Evolutionary conservation across 2,888 invertebrate species (phyloP).

Genomic region (Morinoia aosen): DNA sequence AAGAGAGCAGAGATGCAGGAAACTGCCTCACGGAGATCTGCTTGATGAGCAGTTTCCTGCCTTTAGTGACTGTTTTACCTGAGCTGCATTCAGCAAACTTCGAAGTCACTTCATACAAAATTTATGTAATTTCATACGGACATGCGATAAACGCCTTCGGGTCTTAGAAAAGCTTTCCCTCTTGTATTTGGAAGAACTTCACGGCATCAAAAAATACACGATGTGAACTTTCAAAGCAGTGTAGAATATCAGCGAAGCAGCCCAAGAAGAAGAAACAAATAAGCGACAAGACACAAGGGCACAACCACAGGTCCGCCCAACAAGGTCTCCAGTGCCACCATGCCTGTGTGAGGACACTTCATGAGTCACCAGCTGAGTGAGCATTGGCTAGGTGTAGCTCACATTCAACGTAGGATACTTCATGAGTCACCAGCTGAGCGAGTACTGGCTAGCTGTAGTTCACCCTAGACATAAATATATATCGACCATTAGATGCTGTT

Average conservation of each 20-base stretch:
- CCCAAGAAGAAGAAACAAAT: background rate
- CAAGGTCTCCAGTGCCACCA: background rate
- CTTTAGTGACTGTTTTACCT: background rate
- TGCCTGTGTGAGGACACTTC: background rate
- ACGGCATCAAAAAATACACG: background rate
- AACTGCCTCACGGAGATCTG: background rate
- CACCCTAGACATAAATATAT: background rate
- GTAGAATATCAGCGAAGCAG: background rate
- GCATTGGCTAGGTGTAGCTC: background rate
- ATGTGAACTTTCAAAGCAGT: background rate
- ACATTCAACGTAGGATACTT: too few relatives aligned
- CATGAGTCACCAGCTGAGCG: background rate
- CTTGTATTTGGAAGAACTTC: background rate
- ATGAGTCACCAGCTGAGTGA: background rate
- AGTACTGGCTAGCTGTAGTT: background rate
- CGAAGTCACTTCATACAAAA: background rate
- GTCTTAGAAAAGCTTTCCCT: background rate
- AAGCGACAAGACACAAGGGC: background rate
- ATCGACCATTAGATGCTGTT: background rate
- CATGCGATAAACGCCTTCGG: background rate
- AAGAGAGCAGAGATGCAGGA: background rate
- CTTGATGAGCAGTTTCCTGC: background rate
- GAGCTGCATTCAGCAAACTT: background rate
- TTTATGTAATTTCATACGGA: background rate
- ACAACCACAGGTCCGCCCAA: background rate